Conservation (phyloP, 1,140 invertebrate genomes). For the Megathymus violae region DNA sequence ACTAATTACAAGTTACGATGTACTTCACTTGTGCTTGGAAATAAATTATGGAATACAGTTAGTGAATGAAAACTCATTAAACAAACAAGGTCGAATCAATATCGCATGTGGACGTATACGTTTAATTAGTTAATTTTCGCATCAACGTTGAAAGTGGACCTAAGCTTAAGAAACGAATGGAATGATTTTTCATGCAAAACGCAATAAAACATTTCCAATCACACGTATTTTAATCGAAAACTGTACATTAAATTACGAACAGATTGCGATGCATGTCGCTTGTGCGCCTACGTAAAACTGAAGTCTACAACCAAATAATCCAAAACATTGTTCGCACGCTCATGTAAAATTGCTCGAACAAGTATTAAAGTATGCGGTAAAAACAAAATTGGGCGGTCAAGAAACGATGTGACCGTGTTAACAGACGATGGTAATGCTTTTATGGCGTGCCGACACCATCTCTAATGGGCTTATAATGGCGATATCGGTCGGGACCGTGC, state of each 20-base stretch:
- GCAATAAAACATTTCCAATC: constrained; percentile 52
- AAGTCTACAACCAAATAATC: constrained; percentile 35
- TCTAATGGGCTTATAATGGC: constrained; percentile 79
- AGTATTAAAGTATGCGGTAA: constrained; percentile 61
- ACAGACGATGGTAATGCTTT: constrained; percentile 71
- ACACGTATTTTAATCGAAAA: constrained; percentile 68
- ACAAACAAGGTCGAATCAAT: neutral
- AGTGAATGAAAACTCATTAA: no score
- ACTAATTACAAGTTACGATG: no score
- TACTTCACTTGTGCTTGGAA: no score
- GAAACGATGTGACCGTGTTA: constrained; percentile 80
- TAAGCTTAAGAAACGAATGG: neutral
- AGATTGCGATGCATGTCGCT: constrained; percentile 8
- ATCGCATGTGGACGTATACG: constrained; percentile 8
- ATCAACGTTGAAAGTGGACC: neutral
- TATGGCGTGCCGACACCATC: constrained; percentile 75
- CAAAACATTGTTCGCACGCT: constrained; percentile 66
- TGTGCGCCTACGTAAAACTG: constrained; percentile 22
- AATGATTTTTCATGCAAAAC: constrained; percentile 33
- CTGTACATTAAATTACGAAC: constrained; percentile 62
- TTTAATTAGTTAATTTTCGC: constrained; percentile 10
- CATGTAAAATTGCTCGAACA: constrained; percentile 59
- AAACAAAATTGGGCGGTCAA: constrained; percentile 72
- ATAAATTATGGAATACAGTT: no score
- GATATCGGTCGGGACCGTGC: constrained; percentile 62